Evolutionary conservation across 2,797 vertebrate species (phyloP).

Genomic region (Saxicola maurus): DNA sequence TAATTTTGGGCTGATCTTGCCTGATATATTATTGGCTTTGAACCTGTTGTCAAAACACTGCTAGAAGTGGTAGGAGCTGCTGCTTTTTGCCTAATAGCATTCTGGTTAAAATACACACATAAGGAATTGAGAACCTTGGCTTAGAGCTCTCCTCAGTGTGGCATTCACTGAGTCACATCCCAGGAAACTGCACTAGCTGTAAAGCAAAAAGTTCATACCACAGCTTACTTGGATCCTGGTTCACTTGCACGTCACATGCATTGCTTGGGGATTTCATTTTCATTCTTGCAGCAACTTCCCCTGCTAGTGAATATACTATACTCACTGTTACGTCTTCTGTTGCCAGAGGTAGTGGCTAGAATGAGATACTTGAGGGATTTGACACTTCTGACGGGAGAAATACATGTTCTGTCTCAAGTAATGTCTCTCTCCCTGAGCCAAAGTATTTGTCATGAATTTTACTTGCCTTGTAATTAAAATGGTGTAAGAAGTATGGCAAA

Average conservation of each 20-base stretch:
- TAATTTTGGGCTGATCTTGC: neutral
- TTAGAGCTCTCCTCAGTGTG: neutral
- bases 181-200: neutral
- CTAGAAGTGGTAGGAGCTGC: neutral
- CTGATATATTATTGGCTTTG: fast-evolving
- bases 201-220: neutral
- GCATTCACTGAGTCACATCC: neutral
- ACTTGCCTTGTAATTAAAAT: neutral
- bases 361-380: neutral
- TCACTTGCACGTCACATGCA: neutral
- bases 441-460: neutral
- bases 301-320: neutral
- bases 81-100: neutral
- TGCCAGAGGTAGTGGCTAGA: neutral
- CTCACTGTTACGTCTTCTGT: neutral
- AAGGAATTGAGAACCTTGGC: neutral
- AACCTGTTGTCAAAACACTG: neutral
- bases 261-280: neutral
- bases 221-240: neutral
- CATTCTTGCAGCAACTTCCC: neutral
- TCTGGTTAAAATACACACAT: neutral
- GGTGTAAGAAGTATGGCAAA: neutral
- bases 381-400: neutral
- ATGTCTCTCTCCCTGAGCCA: neutral
- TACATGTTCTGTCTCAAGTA: neutral